Evolutionary conservation across 2,888 invertebrate genomes (phyloP), one percentile per base, ranked within the genome.

Genomic region (Brassicogethes aeneus): DNA sequence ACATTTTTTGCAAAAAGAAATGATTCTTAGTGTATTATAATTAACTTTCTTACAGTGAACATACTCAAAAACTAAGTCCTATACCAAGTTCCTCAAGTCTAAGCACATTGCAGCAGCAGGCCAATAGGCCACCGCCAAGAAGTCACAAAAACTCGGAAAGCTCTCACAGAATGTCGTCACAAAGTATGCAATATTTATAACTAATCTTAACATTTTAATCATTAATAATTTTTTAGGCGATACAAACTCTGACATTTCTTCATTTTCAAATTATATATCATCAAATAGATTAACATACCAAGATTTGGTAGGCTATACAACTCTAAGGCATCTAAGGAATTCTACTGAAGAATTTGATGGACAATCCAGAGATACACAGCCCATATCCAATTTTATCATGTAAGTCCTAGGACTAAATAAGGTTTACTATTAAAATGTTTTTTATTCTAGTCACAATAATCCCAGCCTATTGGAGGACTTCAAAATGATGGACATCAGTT

Each of bases 21-120:
- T 23, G 5, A 7, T 23, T 7, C 23, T 5, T 23, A 13, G 17
- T 10, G 15, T 31, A 30, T 34, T 46, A 23, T 2, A 1, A 12
- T 43, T 2, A 30, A 31, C 39, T 45, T 44, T 41, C 46, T 68
- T 67, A 34, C 60, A 82, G 84, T 49, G 85, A 86, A 51, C 75
- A 82, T 63, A 77, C 82, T 50, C 78, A 82, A 57, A 85, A 85
- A 36, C 73, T 93, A 16, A 92, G 90, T 68, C 91, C 92, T 1
- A 89, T 92, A 60, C 87, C 90, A 14, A 91, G 90, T 65, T 82
- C 87, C 48, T 84, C 84, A 43, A 83, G 85, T 69, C 63, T 83
- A 51, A 62, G 60, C 44, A 64, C 65, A 14, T 50, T 67, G 35
- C 64, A 60, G 47, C 53, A 55, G 13, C 41, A 53, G 5, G 23